Evolutionary conservation across 2,888 invertebrate genomes (phyloP).

Genomic region (Nymphalis c-album): DNA sequence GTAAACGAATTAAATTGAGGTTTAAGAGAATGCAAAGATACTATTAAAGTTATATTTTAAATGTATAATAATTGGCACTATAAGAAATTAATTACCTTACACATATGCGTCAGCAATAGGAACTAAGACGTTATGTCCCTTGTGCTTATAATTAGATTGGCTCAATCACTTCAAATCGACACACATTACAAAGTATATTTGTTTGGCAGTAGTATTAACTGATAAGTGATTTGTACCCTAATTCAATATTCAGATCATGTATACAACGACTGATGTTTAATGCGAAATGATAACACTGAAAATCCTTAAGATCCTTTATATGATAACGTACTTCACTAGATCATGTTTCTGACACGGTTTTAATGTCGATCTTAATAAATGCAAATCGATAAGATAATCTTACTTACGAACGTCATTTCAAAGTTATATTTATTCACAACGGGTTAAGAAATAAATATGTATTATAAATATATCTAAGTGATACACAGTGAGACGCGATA

Average conservation of each 20-base stretch:
- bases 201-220: too few relatives aligned
- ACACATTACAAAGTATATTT: too few relatives aligned
- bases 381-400: slow-evolving; percentile 12
- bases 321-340: slow-evolving; percentile 11
- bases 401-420: slow-evolving; percentile 25
- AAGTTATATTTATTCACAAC: slow-evolving; percentile 15
- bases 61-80: too few relatives aligned
- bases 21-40: neutral
- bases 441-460: neutral
- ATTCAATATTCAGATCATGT: neutral
- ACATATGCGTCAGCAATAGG: too few relatives aligned
- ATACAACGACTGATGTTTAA: neutral
- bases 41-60: too few relatives aligned
- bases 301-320: slow-evolving; percentile 22
- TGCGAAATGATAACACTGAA: slow-evolving; percentile 12
- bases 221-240: too few relatives aligned
- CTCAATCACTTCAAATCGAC: too few relatives aligned
- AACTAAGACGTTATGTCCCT: neutral
- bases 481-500: slow-evolving; percentile 32
- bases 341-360: slow-evolving; percentile 12
- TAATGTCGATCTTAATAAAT: slow-evolving; percentile 13
- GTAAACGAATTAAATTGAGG: slow-evolving; percentile 18
- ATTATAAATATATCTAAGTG: neutral
- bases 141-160: neutral
- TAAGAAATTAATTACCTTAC: too few relatives aligned